phyloP scores from a whole-genome alignment of 2,797 vertebrate genomes.

The Macropus fuliginosus region DNA sequence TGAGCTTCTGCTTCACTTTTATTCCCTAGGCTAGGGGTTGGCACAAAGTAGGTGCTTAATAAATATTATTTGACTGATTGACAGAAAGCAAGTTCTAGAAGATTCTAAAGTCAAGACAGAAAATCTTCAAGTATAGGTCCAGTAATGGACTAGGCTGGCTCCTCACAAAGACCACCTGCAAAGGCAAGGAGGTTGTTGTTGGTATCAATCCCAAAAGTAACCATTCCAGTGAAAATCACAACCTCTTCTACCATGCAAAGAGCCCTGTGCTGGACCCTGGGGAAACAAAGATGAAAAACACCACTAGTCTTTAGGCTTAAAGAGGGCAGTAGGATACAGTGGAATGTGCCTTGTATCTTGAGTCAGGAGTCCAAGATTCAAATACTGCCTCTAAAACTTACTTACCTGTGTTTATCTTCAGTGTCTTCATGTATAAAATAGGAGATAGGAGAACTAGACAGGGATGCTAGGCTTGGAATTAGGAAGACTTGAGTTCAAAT shows the following conservation, averaged over 20 bases:
- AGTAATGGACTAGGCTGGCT: not conserved
- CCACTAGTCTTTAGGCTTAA: not conserved
- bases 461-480: not conserved
- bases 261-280: not conserved
- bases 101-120: not conserved
- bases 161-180: not conserved
- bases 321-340: not conserved
- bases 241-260: not conserved
- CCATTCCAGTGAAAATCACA: not conserved
- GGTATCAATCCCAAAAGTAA: not conserved
- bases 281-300: not conserved
- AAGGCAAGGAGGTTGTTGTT: not conserved
- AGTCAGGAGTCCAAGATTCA: not conserved
- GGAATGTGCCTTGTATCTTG: not conserved
- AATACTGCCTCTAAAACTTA: not conserved
- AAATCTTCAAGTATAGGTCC: not conserved
- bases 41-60: too few relatives aligned
- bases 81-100: not conserved
- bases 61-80: not conserved
- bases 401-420: not conserved
- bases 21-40: too few relatives aligned
- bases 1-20: too few relatives aligned
- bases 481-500: not conserved
- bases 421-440: not conserved
- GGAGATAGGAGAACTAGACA: not conserved